Evolutionary conservation across 2,888 invertebrate genomes (phyloP).

Genomic region (Chalcis sispes): DNA sequence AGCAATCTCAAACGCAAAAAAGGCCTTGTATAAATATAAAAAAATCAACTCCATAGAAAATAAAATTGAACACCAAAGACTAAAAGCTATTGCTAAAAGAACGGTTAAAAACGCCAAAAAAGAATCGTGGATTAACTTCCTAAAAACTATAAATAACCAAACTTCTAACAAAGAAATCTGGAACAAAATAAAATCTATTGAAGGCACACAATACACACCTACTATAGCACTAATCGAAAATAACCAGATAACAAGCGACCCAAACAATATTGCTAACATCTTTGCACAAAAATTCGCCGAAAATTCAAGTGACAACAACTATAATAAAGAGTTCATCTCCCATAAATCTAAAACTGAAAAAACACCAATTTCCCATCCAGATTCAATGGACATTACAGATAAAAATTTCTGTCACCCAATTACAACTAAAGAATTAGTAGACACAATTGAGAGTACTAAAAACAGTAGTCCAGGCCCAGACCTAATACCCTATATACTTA

Average conservation of each 20-base stretch:
- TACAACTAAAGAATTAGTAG: constrained; percentile 30
- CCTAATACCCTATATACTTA: constrained; percentile 42
- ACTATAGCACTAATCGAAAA: constrained; percentile 1
- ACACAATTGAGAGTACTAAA: constrained; percentile 18
- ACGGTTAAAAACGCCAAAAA: constrained; percentile 47
- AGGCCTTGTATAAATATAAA: not conserved
- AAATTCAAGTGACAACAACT: constrained; percentile 24
- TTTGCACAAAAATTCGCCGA: constrained; percentile 10
- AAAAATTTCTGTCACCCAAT: constrained; percentile 25
- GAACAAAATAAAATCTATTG: constrained; percentile 52
- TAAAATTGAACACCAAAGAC: constrained; percentile 48
- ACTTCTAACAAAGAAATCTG: constrained; percentile 27
- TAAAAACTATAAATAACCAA: constrained; percentile 26
- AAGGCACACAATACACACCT: not conserved
- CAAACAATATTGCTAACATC: constrained; percentile 19
- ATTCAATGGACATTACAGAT: not conserved
- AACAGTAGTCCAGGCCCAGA: constrained; percentile 53
- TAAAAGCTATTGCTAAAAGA: constrained; percentile 50
- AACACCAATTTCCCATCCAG: not conserved
- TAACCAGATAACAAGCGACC: constrained; percentile 5
- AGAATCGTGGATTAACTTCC: constrained; percentile 43
- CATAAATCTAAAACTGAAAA: constrained; percentile 17
- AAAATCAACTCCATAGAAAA: constrained; percentile 22
- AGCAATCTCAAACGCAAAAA: not conserved
- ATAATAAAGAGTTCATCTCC: not conserved